A percentile compares a stretch with the other conserved stretches of the same genome.
Conservation (phyloP, 2,113 vertebrate species). For the Brachypteracias leptosomus region DNA sequence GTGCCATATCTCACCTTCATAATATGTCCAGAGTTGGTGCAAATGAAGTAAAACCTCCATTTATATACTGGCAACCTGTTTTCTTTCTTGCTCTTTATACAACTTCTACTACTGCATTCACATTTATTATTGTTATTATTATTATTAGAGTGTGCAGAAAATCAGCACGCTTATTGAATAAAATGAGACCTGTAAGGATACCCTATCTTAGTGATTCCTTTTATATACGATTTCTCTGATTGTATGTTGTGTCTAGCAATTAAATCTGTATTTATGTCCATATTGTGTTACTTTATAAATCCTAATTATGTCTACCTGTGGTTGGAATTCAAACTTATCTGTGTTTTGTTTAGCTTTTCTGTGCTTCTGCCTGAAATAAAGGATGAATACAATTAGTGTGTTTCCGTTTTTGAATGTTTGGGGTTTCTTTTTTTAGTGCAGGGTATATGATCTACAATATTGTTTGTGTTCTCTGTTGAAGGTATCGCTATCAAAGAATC, state of each 20-base stretch:
- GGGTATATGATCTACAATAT: background rate
- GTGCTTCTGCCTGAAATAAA: background rate
- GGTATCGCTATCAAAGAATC: constrained; percentile 99
- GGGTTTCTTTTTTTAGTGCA: background rate
- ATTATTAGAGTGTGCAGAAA: background rate
- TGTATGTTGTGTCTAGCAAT: background rate
- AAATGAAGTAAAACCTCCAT: background rate
- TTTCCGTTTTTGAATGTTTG: background rate
- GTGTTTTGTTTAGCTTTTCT: background rate
- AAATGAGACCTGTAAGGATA: background rate
- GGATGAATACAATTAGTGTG: background rate
- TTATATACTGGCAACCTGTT: background rate
- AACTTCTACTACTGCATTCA: background rate
- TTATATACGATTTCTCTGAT: background rate
- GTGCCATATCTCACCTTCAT: background rate
- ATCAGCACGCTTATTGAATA: background rate
- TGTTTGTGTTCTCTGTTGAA: constrained; percentile 66
- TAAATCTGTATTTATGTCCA: background rate
- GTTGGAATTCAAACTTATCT: background rate
- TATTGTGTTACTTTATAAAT: background rate
- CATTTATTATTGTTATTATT: too few species aligned
- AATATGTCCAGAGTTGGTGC: background rate
- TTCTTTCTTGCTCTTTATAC: background rate
- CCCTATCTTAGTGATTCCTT: background rate
- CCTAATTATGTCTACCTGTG: background rate